These are phyloP conservation scores for Microctonus brassicae DNA, from an alignment of 2,888 invertebrate species.

Conservation along the genomic window DNA sequence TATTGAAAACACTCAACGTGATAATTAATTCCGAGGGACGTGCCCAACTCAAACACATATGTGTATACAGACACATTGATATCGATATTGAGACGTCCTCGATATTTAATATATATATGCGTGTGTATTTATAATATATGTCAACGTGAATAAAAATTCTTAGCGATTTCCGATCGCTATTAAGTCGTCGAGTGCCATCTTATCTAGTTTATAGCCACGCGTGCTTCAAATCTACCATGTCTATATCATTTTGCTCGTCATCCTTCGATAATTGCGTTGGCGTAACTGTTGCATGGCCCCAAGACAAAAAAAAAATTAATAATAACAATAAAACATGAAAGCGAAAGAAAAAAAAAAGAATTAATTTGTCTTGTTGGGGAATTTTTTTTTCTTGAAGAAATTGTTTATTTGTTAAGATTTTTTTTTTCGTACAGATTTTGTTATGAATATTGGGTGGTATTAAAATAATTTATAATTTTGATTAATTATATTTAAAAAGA, in stretches of 20 bases:
- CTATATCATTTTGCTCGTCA: conserved; percentile 29
- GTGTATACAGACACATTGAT: conserved; percentile 42
- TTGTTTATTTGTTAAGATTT: too few relatives aligned
- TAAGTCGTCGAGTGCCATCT: conserved; percentile 31
- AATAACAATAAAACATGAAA: background rate
- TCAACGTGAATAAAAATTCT: conserved; percentile 17
- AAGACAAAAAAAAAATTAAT: conserved; percentile 11
- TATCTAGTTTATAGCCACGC: conserved; percentile 34
- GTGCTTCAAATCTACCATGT: conserved; percentile 15
- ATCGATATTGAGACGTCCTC: conserved; percentile 45
- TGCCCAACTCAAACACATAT: conserved; percentile 41
- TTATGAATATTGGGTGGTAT: too few relatives aligned
- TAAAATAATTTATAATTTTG: background rate
- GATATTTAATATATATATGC: conserved; percentile 34
- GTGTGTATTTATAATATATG: too few relatives aligned
- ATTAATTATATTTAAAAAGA: too few relatives aligned
- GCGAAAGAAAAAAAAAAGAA: background rate
- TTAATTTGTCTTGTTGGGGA: background rate
- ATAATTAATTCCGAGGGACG: conserved; percentile 50
- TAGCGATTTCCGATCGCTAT: conserved; percentile 41
- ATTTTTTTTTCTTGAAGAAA: too few relatives aligned
- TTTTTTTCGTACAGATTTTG: too few relatives aligned
- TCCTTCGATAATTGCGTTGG: conserved; percentile 44
- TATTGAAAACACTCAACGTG: conserved; percentile 40
- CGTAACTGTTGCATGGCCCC: conserved; percentile 41